Evolutionary conservation across 1,140 invertebrate species (phyloP).

Genomic region (Coboldia fuscipes): DNA sequence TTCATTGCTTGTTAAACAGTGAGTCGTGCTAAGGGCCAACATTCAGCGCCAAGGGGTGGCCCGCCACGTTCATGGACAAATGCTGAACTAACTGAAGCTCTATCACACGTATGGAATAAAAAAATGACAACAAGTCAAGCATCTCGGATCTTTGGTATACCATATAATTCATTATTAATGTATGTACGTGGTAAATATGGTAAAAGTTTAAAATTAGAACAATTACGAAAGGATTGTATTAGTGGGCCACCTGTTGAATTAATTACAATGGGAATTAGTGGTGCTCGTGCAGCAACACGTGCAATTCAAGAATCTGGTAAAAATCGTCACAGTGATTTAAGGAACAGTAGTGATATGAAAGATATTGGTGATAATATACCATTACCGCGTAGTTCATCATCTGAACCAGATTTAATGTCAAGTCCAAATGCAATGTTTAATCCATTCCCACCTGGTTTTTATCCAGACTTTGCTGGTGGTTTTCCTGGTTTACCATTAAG

Average conservation of each 20-base stretch:
- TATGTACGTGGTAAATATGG: slow-evolving; percentile 84
- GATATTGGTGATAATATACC: no score
- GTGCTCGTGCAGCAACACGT: no score
- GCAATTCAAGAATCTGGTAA: no score
- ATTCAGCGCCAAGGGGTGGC: slow-evolving; percentile 67
- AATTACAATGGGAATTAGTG: slow-evolving; percentile 38
- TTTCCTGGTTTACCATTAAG: slow-evolving; percentile 57
- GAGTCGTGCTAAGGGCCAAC: slow-evolving; percentile 62
- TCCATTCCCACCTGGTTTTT: slow-evolving; percentile 48
- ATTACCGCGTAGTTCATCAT: slow-evolving; percentile 33
- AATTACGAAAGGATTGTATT: slow-evolving; percentile 67
- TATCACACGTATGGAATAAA: slow-evolving; percentile 81
- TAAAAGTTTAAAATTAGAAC: slow-evolving; percentile 69
- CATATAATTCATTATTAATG: slow-evolving; percentile 78
- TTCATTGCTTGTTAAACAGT: slow-evolving; percentile 19
- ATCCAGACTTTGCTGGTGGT: slow-evolving; percentile 51
- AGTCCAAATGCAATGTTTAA: slow-evolving; percentile 39
- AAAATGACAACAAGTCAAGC: slow-evolving; percentile 88
- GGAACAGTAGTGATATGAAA: no score
- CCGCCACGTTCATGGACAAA: slow-evolving; percentile 79
- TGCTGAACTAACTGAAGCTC: slow-evolving; percentile 65
- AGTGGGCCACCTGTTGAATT: slow-evolving; percentile 45
- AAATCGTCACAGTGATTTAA: no score
- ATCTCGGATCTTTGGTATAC: slow-evolving; percentile 70
- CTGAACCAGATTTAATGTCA: slow-evolving; percentile 32